Percentiles rank a stretch among this genome's conserved stretches.
phyloP scores from a whole-genome alignment of 2,888 invertebrate genomes.

The Drosophila recens region DNA sequence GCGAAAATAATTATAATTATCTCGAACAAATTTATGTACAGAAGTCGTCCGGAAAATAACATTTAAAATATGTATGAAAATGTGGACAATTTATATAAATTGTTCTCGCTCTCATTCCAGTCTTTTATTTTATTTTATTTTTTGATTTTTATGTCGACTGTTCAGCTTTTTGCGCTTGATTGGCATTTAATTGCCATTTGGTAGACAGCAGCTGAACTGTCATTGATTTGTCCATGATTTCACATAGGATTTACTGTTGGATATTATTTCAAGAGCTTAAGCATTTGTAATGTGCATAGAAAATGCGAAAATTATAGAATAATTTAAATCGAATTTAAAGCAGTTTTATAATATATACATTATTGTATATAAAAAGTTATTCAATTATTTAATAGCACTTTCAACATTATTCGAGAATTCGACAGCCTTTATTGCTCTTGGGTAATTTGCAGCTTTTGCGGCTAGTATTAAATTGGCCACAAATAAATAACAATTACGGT shows the following conservation, averaged over 20 bases:
- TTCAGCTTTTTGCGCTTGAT: constrained; percentile 72
- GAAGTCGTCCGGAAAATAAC: constrained; percentile 58
- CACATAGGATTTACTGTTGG: constrained; percentile 24
- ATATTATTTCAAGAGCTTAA: constrained; percentile 32
- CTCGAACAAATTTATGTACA: constrained; percentile 50
- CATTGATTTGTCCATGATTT: constrained; percentile 46
- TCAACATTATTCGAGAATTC: constrained; percentile 1
- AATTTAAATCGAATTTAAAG: constrained; percentile 19
- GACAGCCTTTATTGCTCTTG: constrained; percentile 6
- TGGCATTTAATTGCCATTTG: constrained; percentile 76
- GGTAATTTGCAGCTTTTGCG: constrained; percentile 42
- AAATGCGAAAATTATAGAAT: constrained; percentile 13
- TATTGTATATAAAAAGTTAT: constrained; percentile 1
- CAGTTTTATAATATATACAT: constrained; percentile 6
- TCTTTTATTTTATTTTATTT: background rate
- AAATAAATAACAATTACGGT: constrained; percentile 79
- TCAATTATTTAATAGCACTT: constrained; percentile 34
- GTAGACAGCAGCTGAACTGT: constrained; percentile 54
- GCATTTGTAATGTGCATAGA: constrained; percentile 16
- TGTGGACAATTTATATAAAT: constrained; percentile 50
- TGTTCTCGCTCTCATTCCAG: constrained; percentile 19
- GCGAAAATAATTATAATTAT: constrained; percentile 79
- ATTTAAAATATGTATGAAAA: constrained; percentile 50
- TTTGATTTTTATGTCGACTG: constrained; percentile 43
- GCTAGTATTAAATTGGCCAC: constrained; percentile 63